Conservation (phyloP, 2,113 vertebrate species). For the Callospermophilus lateralis region DNA sequence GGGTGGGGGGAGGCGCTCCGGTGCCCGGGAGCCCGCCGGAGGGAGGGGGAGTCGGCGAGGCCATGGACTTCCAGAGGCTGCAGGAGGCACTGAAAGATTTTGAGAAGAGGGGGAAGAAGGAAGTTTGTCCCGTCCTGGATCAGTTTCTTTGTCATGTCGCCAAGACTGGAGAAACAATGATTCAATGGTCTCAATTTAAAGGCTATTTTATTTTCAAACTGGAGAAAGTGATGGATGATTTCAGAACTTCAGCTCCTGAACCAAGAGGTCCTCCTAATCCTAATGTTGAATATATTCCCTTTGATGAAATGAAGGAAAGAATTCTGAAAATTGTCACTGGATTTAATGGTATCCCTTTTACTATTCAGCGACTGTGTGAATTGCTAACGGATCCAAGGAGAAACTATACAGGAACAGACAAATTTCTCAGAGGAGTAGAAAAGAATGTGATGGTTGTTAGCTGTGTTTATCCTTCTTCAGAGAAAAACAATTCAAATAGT, state of each 20-base stretch:
- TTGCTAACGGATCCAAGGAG: conserved; percentile 98
- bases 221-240: conserved; percentile 99
- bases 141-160: conserved; percentile 98
- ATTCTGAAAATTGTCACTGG: conserved; percentile 98
- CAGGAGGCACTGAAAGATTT: conserved; percentile 98
- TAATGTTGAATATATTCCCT: conserved; percentile 98
- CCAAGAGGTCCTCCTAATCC: conserved; percentile 95
- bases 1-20: conserved; percentile 76
- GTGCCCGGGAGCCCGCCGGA: conserved; percentile 76
- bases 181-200: conserved; percentile 99
- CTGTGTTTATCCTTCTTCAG: conserved; percentile 98
- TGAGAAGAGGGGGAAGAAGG: conserved; percentile 97
- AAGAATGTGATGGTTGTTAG: conserved; percentile 99
- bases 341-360: conserved; percentile 99
- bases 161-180: conserved; percentile 98
- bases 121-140: conserved; percentile 94
- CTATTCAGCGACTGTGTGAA: conserved; percentile 98
- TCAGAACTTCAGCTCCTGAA: conserved; percentile 95
- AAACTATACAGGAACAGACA: conserved; percentile 99
- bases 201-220: conserved; percentile 99
- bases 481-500: conserved; percentile 96
- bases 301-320: conserved; percentile 99
- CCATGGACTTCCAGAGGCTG: conserved; percentile 96
- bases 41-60: conserved; percentile 80
- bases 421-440: conserved; percentile 98